Evolutionary conservation across 1,140 invertebrate genomes (phyloP).

Genomic region (Drosophila subpulchrella): DNA sequence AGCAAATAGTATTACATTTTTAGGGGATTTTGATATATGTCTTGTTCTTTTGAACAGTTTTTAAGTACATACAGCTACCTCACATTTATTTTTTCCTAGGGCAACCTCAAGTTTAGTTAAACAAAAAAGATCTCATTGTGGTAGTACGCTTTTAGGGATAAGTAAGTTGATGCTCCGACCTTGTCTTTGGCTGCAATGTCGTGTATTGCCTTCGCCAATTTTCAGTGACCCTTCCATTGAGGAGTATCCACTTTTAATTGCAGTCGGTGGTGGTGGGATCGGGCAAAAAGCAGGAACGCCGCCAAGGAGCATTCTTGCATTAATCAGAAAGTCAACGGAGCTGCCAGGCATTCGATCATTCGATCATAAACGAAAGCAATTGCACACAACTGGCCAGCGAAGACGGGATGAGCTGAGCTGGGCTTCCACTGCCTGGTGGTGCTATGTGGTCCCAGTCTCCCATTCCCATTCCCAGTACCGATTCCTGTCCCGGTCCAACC

Average conservation of each 20-base stretch:
- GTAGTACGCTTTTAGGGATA: neutral
- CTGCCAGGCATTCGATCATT: slow-evolving; percentile 73
- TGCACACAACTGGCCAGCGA: slow-evolving; percentile 37
- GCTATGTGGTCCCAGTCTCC: slow-evolving; percentile 11
- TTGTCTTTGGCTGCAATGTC: neutral
- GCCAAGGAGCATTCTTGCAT: slow-evolving; percentile 78
- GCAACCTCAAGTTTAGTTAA: too few relatives aligned
- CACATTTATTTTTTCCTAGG: too few relatives aligned
- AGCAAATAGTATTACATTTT: too few relatives aligned
- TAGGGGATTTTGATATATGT: too few relatives aligned
- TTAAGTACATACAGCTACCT: too few relatives aligned
- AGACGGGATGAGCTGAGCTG: neutral
- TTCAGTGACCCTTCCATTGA: slow-evolving; percentile 7
- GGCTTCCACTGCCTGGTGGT: neutral
- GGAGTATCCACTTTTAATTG: slow-evolving; percentile 72
- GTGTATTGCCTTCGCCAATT: neutral
- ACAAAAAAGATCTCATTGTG: too few relatives aligned
- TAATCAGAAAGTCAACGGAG: slow-evolving; percentile 83
- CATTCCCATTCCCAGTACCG: slow-evolving; percentile 11
- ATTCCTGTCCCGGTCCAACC: slow-evolving; percentile 16
- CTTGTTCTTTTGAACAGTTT: too few relatives aligned
- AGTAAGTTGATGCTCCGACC: neutral
- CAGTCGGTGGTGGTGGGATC: slow-evolving; percentile 49
- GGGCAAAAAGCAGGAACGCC: slow-evolving; percentile 59
- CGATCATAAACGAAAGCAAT: slow-evolving; percentile 78